Conservation (phyloP, 2,797 vertebrate species). For the Todus mexicanus region DNA sequence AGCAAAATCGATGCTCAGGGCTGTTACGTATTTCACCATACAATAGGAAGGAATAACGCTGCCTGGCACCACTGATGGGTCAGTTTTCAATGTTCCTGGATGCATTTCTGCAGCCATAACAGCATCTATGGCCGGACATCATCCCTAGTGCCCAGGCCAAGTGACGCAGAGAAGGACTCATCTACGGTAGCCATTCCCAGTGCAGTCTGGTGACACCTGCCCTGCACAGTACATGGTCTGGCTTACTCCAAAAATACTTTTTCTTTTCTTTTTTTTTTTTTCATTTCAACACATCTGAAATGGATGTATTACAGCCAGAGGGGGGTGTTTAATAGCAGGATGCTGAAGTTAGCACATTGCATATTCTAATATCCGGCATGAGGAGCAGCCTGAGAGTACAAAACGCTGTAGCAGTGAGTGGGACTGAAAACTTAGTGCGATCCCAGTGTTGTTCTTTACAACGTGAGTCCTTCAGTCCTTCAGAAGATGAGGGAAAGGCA, state of each 20-base stretch:
- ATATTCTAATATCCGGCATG: not conserved
- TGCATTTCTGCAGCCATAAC: not conserved
- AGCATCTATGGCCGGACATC: not conserved
- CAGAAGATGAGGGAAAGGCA: not conserved
- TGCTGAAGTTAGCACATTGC: not conserved
- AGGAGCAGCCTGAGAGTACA: not conserved
- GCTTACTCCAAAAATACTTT: not conserved
- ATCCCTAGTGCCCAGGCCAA: not conserved
- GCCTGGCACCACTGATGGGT: not conserved
- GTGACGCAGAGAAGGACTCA: not conserved
- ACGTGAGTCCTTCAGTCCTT: not conserved
- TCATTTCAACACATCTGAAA: not conserved
- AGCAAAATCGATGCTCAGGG: not conserved
- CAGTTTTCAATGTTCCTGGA: not conserved
- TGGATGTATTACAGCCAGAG: not conserved
- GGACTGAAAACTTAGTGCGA: not conserved
- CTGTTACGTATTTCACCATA: not conserved
- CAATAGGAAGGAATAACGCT: not conserved
- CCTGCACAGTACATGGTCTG: fast-evolving
- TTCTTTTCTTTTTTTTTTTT: too few species aligned
- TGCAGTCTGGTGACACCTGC: not conserved
- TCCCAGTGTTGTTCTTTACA: not conserved
- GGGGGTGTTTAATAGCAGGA: not conserved
- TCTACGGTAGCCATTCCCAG: not conserved
- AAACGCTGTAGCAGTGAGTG: not conserved